A percentile compares a stretch with the other conserved stretches of the same genome.
phyloP scores from a whole-genome alignment of 2,113 vertebrate genomes.

The Peromyscus californicus region DNA sequence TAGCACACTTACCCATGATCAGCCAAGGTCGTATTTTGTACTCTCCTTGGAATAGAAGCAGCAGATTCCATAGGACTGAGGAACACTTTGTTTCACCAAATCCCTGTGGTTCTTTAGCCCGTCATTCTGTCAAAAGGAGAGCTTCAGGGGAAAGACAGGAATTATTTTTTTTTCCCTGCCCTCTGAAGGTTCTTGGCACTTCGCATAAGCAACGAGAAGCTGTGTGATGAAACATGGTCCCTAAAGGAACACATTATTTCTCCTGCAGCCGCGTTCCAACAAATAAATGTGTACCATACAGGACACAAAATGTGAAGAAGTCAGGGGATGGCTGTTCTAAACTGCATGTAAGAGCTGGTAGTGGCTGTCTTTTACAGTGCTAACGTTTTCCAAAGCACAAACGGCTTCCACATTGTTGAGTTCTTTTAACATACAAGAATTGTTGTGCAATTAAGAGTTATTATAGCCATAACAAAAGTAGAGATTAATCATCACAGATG shows the following conservation, averaged over 20 bases:
- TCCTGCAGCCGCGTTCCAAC: conserved; percentile 39
- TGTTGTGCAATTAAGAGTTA: background rate
- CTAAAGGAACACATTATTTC: conserved; percentile 46
- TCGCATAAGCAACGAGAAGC: conserved; percentile 59
- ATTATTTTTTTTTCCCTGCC: conserved; percentile 47
- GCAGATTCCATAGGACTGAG: conserved; percentile 53
- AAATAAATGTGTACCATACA: conserved; percentile 39
- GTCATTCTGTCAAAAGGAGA: conserved; percentile 49
- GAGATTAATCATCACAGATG: conserved; percentile 9
- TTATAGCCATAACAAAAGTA: conserved; percentile 29
- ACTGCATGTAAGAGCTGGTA: background rate
- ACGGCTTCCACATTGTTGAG: background rate
- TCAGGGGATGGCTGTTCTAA: background rate
- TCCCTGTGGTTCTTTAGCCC: conserved; percentile 58
- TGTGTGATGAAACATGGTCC: conserved; percentile 43
- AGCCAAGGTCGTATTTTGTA: conserved; percentile 69
- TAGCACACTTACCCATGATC: conserved; percentile 38
- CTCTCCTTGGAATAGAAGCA: conserved; percentile 57
- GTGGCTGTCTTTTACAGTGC: background rate
- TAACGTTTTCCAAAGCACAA: background rate
- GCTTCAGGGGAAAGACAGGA: conserved; percentile 39
- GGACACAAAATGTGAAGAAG: background rate
- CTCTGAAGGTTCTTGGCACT: conserved; percentile 63
- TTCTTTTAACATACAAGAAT: conserved; percentile 34
- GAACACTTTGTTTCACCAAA: conserved; percentile 67